Base-by-base conservation (phyloP, 2,888 invertebrate species). In the Ophioninae sp. region DNA sequence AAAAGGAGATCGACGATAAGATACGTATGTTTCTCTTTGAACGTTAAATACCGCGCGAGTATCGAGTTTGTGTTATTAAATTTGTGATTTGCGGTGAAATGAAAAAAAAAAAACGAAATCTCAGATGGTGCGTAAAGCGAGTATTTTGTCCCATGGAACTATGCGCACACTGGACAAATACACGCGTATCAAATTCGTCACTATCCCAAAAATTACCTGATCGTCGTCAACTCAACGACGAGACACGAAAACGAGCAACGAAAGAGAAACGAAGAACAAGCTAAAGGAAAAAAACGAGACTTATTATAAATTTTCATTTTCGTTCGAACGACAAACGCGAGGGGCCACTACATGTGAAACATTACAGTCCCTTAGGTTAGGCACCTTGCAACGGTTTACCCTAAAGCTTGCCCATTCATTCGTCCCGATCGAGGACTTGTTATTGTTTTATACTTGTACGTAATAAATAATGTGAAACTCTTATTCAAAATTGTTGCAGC, bases 401-500 rank as follows among this genome's bases (percentile, higher is more conserved):
- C 77, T 64, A 79, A 74, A 75, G 74, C 75, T 81, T 65, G 81
- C 75, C 73, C 63, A 23, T 73, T 72, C 72, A 41, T 67, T 71
- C 63, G 68, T 67, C 56, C 73, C 78, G 13, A 71, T 81, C 68
- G 81, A 75, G 79, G 79, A 79, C 61, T 84, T 81, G 79, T 84
- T 81, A 84, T 84, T 84, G 84, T 84, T 84, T 84, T 84, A 81
- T 84, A 84, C 84, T 76, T 79, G 79, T 81, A 84, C 76, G 79
- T 84, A 84, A 84, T 84, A 79, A 84, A 84, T 79, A 44, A 79
- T 72, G 76, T 81, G 79, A 68, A 81, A 75, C 72, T 79, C 58
- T 79, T 67, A 79, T 76, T 58, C 75, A 74, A 69, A 78, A 67
- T 41, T 41, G 20, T 81, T 81, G 51, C 67, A 76, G 64, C 68